A percentile compares a stretch with the other conserved stretches of the same genome.
These are phyloP conservation scores for Onychomys arenicola DNA, from an alignment of 2,797 vertebrate genomes.

Conservation along the genomic window DNA sequence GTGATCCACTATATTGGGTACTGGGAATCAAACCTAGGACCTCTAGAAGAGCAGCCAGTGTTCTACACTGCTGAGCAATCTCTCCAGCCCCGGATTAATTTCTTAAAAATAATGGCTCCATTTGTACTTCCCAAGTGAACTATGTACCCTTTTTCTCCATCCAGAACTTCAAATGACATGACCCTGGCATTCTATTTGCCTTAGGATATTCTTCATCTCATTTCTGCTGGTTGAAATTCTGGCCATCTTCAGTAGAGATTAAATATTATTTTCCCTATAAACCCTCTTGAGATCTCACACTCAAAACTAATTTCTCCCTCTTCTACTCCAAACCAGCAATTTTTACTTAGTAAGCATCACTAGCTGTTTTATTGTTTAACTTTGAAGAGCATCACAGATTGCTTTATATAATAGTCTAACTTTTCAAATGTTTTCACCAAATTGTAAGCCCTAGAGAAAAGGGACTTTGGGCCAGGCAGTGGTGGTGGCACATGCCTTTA, in stretches of 20 bases:
- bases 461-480: neutral
- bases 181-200: neutral
- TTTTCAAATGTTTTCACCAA: slow-evolving; percentile 29
- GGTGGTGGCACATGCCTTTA: neutral
- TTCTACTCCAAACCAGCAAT: neutral
- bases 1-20: neutral
- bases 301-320: neutral
- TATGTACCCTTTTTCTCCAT: neutral
- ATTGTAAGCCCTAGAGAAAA: neutral
- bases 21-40: neutral
- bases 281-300: neutral
- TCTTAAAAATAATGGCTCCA: neutral
- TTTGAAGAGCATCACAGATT: neutral
- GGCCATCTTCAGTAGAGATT: neutral
- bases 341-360: slow-evolving; percentile 10
- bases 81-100: neutral
- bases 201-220: neutral
- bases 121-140: neutral
- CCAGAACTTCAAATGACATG: neutral
- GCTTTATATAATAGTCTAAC: neutral
- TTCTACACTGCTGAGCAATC: neutral
- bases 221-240: neutral
- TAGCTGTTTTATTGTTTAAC: neutral
- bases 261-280: slow-evolving; percentile 10
- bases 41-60: neutral